Base-by-base conservation (phyloP, 2,888 invertebrate species). In the Neoascia interrupta region DNA sequence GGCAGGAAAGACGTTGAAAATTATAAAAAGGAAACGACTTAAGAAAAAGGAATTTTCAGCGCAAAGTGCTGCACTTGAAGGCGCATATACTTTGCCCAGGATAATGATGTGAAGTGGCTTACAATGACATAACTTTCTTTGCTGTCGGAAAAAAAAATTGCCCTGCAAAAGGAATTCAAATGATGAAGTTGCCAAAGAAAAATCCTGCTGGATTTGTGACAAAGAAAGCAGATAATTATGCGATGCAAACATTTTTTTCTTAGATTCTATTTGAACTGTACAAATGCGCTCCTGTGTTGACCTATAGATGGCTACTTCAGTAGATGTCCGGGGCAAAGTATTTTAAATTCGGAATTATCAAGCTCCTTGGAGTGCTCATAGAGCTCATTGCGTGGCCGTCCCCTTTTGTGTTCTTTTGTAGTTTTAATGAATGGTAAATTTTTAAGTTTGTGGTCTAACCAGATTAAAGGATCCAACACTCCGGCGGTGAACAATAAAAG, bases 21-120 rank as follows among this genome's bases (percentile, higher is more conserved):
- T 76, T 76, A 76, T 76, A 64, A 76, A 76, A 70, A 47, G 76
- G 76, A 76, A 76, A 53, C 53, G 73, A 53, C 58, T 66, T 21
- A 56, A 54, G 21, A 19, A 63, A 34, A 13, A 15, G 10, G 34
- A 23, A 53, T 53, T 49, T 56, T 4, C 36, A 10, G 10, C 13
- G 10, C 1, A 13, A 6, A 10, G 36, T 16, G 53, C 41, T 58
- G 58, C 58, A 66, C 45, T 26, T 47, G 66, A 47, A 54, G 26
- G 15, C 18, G 11, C 36, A 45, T 15, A 63, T 6, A 36, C 13
- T 64, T 23, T 56, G 18, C 19, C 13, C 41, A 19, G 36, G 39
- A 70, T 70, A 76, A 70, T 76, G 76, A 70, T 53, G 53, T 60
- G 53, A 60, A 70, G 64, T 70, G 47, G 34, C 43, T 31, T 18